Evolutionary conservation across 2,113 vertebrate genomes (phyloP).

Genomic region (Lota lota): DNA sequence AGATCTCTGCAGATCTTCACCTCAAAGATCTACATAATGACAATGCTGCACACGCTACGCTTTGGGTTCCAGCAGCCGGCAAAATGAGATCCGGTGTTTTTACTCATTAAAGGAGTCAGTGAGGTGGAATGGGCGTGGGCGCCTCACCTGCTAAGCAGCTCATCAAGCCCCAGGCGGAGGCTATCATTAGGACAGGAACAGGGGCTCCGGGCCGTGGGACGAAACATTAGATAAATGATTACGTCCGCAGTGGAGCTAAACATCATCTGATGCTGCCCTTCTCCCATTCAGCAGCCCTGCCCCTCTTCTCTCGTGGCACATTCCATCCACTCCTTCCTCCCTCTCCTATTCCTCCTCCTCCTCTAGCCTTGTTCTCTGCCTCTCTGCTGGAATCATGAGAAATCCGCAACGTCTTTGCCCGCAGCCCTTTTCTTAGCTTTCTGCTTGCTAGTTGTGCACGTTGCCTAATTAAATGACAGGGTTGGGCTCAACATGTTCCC

Average conservation of each 20-base stretch:
- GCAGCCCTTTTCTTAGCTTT: no score
- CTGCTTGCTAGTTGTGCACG: no score
- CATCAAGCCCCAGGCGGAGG: constrained; percentile 36
- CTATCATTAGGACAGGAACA: constrained; percentile 49
- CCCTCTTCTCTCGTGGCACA: not conserved
- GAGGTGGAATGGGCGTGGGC: constrained; percentile 28
- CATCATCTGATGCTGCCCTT: constrained; percentile 15
- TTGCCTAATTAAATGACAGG: no score
- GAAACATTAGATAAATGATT: constrained; percentile 47
- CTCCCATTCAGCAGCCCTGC: not conserved
- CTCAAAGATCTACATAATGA: not conserved
- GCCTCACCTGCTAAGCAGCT: constrained; percentile 51
- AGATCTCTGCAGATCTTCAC: no score
- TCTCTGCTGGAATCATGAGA: no score
- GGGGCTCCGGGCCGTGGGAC: constrained; percentile 20
- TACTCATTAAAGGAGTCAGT: constrained; percentile 57
- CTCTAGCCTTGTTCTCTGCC: no score
- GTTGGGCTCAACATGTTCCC: no score
- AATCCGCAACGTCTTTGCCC: no score
- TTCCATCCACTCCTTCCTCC: not conserved
- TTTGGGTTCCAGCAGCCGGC: constrained; percentile 43
- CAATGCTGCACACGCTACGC: constrained; percentile 17
- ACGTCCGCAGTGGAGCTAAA: constrained; percentile 23
- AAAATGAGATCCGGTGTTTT: constrained; percentile 51
- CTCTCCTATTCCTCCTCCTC: not conserved